Evolutionary conservation across 2,113 vertebrate genomes (phyloP), one percentile per base, ranked within the genome.

Genomic region (Edolisoma coerulescens): DNA sequence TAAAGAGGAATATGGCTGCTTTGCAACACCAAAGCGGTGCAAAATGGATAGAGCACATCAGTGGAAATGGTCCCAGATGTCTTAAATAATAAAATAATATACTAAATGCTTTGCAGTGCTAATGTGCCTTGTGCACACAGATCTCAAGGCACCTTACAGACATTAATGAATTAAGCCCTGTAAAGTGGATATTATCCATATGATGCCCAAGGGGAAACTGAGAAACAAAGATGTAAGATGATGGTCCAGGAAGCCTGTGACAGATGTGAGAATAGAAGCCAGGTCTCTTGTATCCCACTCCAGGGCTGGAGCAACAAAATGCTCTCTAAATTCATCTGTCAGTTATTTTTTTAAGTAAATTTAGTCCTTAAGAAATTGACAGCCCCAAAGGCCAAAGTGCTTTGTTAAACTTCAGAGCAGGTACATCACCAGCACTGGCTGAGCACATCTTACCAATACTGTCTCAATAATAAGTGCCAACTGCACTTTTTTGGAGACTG

Each of bases 31-130:
- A 95, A 95, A 94, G 90, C 79, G 86, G 79, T 88, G 90, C 82
- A 95, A 94, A 97, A 96, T 95, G 95, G 95, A 94, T 97, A 94
- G 79, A 81, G 60, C 83, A 88, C 95, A 95, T 96, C 93, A 94
- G 84, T 94, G 88, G 87, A 97, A 96, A 96, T 71, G 95, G 93
- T 97, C 95, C 95, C 93, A 96, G 95, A 95, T 92, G 95, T 96
- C 91, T 96, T 97, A 95, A 97, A 97, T 96, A 96, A 97, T 97
- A 97, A 96, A 97, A 97, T 96, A 97, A 97, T 97, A 93, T 78
- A 96, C 95, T 95, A 96, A 97, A 96, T 91, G 93, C 95, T 97
- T 93, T 93, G 92, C 95, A 86, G 85, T 94, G 92, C 71, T 96
- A 96, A 97, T 95, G 95, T 84, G 93, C 90, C 90, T 96, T 70